Base-by-base conservation (phyloP, 30 jellyfish, hydroid and myxozoan species). In the Catostylus mosaicus region DNA sequence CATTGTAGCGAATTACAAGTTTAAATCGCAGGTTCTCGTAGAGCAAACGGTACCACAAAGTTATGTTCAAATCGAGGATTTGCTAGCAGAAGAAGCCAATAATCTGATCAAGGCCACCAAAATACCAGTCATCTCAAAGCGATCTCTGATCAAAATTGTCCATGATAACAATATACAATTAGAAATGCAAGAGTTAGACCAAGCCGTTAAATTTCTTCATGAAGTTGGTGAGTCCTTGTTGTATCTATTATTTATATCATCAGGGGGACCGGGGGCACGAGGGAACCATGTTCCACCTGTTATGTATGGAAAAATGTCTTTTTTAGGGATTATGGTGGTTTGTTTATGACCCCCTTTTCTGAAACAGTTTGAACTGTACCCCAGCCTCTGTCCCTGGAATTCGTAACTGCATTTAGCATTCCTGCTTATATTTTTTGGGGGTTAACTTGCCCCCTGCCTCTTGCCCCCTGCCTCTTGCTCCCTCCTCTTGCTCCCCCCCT, bases 31-130 rank as follows among this genome's bases (percentile, higher is more conserved):
- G 33, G 59, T 37, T 0, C 90, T 88, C 18, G 51, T 94, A 81
- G 89, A 87, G 29, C 93, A 94, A 51, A 51, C 75, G 59, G 97
- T 94, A 27, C 99, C 99, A 18, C 66, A 88, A 29, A 83, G 96
- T 37, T 94, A 94, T 59, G 99, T 94, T 34, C 93, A 88, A 72
- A 59, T 94, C 43, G 99, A 94, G 43, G 93, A 83, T 29, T 66
- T 87, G 45, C 85, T 94, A 4, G 79, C 67, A 5, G 82, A 63
- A 30, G 97, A 94, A 54, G 95, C 94, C 29, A 29, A 11, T n/a
- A 38, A 45, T 29, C 32, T 77, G 82, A 84, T 14, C 3, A 59
- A 27, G 29, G 73, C 50, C 3, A 73, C 48, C 0, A 23, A 30
- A 36, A 95, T 80, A 9, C 99, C 99, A 9, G 83, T 88, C 32